phyloP scores from a whole-genome alignment of 2,113 vertebrate species.

The Lampris incognitus region DNA sequence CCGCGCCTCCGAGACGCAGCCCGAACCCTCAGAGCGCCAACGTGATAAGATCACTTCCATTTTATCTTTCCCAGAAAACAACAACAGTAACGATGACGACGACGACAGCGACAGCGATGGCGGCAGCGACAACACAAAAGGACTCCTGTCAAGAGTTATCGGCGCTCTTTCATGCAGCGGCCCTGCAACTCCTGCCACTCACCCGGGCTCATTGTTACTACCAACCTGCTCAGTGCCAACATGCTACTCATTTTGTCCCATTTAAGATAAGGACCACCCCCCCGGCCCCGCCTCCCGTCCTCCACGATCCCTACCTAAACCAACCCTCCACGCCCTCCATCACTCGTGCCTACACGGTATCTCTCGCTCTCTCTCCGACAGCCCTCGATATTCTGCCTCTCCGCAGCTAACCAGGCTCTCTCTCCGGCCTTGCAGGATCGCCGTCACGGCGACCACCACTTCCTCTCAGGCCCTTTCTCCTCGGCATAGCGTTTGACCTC shows the following conservation, averaged over 20 bases:
- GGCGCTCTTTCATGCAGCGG: slow-evolving; percentile 55
- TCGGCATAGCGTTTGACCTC: slow-evolving; percentile 63
- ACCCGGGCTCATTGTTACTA: slow-evolving; percentile 75
- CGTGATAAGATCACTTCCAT: slow-evolving; percentile 31
- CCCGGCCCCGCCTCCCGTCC: slow-evolving; percentile 28
- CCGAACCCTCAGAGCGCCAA: slow-evolving; percentile 25
- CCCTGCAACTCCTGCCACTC: slow-evolving; percentile 36
- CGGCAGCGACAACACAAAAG: slow-evolving; percentile 23
- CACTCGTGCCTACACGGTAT: slow-evolving; percentile 60
- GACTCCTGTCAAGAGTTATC: slow-evolving; percentile 15
- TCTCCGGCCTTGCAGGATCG: slow-evolving; percentile 44
- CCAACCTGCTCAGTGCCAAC: slow-evolving; percentile 86
- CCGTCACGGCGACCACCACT: slow-evolving; percentile 68
- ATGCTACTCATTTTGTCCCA: slow-evolving; percentile 77
- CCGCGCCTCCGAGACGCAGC: slow-evolving; percentile 18
- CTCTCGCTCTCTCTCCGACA: slow-evolving; percentile 60
- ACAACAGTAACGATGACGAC: not conserved
- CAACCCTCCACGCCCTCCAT: slow-evolving; percentile 65
- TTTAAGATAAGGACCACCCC: slow-evolving; percentile 72
- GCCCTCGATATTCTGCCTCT: slow-evolving; percentile 56
- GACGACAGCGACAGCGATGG: slow-evolving; percentile 9
- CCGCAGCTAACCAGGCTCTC: slow-evolving; percentile 50
- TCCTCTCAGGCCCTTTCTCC: slow-evolving; percentile 68
- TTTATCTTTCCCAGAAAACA: slow-evolving; percentile 37
- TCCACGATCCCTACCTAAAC: slow-evolving; percentile 65